These are phyloP conservation scores for Mesorhabditis belari DNA, from an alignment of 2,888 invertebrate species.

Conservation along the genomic window DNA sequence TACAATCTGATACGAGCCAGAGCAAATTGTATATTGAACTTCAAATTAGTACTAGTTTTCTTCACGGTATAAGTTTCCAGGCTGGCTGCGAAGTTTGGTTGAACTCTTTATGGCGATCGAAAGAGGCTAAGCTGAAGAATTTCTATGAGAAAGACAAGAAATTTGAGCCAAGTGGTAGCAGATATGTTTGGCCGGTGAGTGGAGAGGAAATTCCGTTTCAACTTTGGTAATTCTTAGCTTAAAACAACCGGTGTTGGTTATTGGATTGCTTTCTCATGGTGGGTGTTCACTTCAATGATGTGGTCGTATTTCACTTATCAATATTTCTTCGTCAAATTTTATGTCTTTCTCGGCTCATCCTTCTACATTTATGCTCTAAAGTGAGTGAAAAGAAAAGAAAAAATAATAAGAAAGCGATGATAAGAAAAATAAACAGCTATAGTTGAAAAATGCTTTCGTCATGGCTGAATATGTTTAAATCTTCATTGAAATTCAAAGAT, in stretches of 20 bases:
- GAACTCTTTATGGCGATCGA: conserved; percentile 53
- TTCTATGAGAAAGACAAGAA: conserved; percentile 9
- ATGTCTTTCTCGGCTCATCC: neutral
- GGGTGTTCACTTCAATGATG: conserved; percentile 38
- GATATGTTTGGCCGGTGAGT: conserved; percentile 25
- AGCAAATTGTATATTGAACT: no score
- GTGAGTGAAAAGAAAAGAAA: neutral
- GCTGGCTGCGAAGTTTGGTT: conserved; percentile 52
- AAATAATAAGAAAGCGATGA: no score
- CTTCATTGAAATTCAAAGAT: no score
- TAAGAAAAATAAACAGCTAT: no score
- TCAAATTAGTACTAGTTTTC: no score
- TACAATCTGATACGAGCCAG: no score
- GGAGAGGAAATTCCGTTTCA: neutral
- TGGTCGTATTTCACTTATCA: conserved; percentile 35
- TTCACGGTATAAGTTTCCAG: conserved; percentile 34
- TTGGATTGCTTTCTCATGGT: conserved; percentile 28
- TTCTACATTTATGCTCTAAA: neutral
- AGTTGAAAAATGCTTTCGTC: no score
- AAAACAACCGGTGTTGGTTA: conserved; percentile 23
- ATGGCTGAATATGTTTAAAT: no score
- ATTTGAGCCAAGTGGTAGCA: conserved; percentile 19
- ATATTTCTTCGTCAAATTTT: neutral
- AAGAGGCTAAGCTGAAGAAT: conserved; percentile 52
- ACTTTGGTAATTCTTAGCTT: conserved; percentile 9